A percentile compares a stretch with the other conserved stretches of the same genome.
These are phyloP conservation scores for Prolemur simus DNA, from an alignment of 2,113 vertebrate genomes.

Conservation along the genomic window DNA sequence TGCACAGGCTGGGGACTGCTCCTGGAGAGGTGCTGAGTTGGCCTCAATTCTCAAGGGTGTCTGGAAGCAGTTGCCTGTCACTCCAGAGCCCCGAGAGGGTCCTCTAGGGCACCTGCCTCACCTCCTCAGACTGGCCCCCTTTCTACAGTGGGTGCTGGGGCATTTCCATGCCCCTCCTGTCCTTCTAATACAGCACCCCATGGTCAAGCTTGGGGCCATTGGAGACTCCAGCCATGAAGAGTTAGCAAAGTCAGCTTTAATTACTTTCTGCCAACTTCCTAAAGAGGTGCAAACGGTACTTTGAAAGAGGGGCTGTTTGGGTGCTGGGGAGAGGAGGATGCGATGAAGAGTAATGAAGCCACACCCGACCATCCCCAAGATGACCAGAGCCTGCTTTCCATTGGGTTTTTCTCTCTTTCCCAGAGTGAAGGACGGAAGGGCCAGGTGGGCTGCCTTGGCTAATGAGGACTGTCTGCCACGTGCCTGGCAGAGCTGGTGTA, in stretches of 20 bases:
- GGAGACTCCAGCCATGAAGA: neutral
- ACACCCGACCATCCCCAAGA: accelerated
- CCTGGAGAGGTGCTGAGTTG: neutral
- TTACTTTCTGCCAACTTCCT: neutral
- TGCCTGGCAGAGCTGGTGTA: neutral
- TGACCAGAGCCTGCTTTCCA: neutral
- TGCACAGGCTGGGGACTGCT: neutral
- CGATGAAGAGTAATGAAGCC: neutral
- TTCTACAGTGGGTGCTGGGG: neutral
- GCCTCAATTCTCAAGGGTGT: neutral
- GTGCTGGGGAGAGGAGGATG: accelerated
- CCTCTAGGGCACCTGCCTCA: accelerated
- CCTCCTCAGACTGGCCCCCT: too few species aligned
- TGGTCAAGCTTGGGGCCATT: neutral
- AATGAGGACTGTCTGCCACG: neutral
- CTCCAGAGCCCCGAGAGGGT: neutral
- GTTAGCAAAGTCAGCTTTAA: neutral
- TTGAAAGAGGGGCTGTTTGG: neutral
- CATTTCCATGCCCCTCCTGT: too few species aligned
- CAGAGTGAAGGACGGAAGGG: neutral
- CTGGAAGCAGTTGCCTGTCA: accelerated
- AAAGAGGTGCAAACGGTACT: neutral
- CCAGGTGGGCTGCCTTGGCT: neutral
- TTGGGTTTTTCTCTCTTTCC: neutral
- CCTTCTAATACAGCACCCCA: neutral